Evolutionary conservation across 2,113 vertebrate species (phyloP), one percentile per base, ranked within the genome.

Genomic region (Odontesthes bonariensis): DNA sequence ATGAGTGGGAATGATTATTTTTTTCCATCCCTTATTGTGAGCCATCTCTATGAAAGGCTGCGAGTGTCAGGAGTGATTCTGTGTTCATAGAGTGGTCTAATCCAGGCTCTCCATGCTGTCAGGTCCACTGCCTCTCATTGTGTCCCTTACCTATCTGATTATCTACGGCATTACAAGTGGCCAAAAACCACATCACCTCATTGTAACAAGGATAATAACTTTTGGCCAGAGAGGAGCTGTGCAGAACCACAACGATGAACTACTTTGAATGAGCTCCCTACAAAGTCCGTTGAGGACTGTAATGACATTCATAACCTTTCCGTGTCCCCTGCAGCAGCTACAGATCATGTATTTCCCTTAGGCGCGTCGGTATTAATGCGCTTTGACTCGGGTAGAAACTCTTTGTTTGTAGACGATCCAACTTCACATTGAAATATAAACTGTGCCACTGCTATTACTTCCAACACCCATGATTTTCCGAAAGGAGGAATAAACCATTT

Each of bases 281-380:
- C 58, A 62, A 54, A 74, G 81, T 90, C 87, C 10, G 5, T 44
- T 23, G 88, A 90, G 85, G 65, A 79, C 73, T 74, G 73, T 85
- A 89, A 93, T 90, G 80, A 88, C 83, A 91, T 91, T 86, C 86
- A 90, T 88, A 85, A 92, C 90, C 83, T 92, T 86, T 78, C 35
- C 9, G n/a, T 49, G 70, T 85, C 75, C 84, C 73, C 66, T 38
- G 11, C 57, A 72, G 73, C 73, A 78, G 40, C 69, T 55, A 12
- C 59, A 62, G 46, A 52, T 79, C 75, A 57, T 69, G 22, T 66
- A 81, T 86, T 86, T 79, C 85, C 79, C 80, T 75, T 75, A 33
- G 49, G 81, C 38, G 13, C 51, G 19, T 9, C 38, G 6, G 44
- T 46, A 69, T 76, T 69, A 49, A 59, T 66, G 55, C 42, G 44